Base-by-base conservation (phyloP, 2,888 invertebrate genomes). In the Craniophora ligustri region DNA sequence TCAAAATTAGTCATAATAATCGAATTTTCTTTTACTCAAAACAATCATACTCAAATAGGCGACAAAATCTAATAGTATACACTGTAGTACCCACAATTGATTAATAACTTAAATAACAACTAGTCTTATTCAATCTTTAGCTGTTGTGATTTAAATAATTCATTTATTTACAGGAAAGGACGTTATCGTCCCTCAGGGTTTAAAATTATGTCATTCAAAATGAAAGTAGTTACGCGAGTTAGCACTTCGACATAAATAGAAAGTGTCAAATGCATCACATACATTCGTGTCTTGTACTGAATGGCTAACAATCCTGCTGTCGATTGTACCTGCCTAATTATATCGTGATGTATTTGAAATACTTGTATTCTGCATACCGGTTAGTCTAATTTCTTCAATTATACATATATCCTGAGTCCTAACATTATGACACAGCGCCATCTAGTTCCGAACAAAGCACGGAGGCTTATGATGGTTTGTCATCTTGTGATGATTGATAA, bases 181-280 rank as follows among this genome's bases (percentile, higher is more conserved):
- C 59, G 41, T 49, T 51, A 48, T 42, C 55, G 64, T 66, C 76
- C 77, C 75, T 49, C 54, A 58, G 72, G 76, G 68, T 73, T 75
- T 70, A 72, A 45, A 84, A 83, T 86, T 83, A 84, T 85, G 81
- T 82, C 84, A 85, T 74, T 76, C 75, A 76, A 79, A 81, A 84
- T 76, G 77, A 75, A 75, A 79, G 76, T 70, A 77, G 77, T 81
- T 79, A 81, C 78, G 80, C 78, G 69, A 66, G 69, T 69, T 80
- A 80, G 79, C 76, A 78, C 78, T 77, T 68, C 72, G 76, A 83
- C 85, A 80, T 85, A 89, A 89, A 89, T 91, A 91, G 90, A 91
- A 90, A 91, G 91, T 90, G 87, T 87, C 81, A 86, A 87, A 86
- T 83, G 81, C 78, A 79, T 82, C 78, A 77, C 79, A 83, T 81